Evolutionary conservation across 2,797 vertebrate genomes (phyloP).

Genomic region (Mustela erminea): DNA sequence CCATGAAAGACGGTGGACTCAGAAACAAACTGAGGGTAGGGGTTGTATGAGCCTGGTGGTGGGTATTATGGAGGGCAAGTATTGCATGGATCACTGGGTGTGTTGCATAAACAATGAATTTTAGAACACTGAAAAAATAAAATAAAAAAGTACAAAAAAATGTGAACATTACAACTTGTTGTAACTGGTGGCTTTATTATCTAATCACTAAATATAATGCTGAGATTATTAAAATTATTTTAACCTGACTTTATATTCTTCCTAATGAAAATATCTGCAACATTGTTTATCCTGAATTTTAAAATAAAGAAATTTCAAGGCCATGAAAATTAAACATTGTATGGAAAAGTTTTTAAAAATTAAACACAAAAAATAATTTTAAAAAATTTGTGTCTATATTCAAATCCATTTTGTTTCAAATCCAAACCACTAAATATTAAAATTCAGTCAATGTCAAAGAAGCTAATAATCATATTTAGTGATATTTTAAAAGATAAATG

Average conservation of each 20-base stretch:
- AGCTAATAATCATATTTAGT: conserved; percentile 14
- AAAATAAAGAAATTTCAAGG: not conserved
- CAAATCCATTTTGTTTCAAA: not conserved
- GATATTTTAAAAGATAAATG: not conserved
- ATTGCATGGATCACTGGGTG: too few relatives aligned
- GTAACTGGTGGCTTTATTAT: not conserved
- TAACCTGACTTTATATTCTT: not conserved
- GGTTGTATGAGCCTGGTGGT: too few relatives aligned
- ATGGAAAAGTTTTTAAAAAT: not conserved
- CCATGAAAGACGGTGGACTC: too few relatives aligned
- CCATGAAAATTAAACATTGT: not conserved
- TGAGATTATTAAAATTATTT: not conserved
- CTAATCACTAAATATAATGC: not conserved
- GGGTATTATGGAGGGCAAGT: too few relatives aligned
- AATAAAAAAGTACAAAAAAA: not conserved
- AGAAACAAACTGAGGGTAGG: too few relatives aligned
- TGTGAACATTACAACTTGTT: not conserved
- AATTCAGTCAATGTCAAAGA: not conserved
- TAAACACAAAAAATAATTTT: not conserved
- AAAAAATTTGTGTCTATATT: not conserved
- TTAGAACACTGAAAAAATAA: too few relatives aligned
- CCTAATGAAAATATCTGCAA: not conserved
- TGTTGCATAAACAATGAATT: too few relatives aligned
- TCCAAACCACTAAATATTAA: not conserved
- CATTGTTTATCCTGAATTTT: not conserved